Evolutionary conservation across 2,113 vertebrate genomes (phyloP), one percentile per base, ranked within the genome.

Genomic region (Chaetodon trifascialis): DNA sequence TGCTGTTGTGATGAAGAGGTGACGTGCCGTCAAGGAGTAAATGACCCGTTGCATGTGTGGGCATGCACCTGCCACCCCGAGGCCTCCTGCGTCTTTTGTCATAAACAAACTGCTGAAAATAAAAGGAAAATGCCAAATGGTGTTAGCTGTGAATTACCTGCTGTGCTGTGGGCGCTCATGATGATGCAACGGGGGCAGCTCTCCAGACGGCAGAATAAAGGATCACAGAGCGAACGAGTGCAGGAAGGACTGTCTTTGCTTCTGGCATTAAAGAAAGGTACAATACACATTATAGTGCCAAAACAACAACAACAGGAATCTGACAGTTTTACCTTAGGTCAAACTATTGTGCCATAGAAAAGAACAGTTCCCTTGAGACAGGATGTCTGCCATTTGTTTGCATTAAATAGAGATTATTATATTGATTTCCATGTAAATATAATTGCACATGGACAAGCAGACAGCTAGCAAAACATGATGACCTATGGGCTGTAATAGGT

Each of bases 21-120:
- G 59, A 51, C 51, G 52, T 47, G 8, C 30, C 2, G 0, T 25
- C 30, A 15, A 9, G 21, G 44, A 72, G 19, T 82, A 65, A 79
- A 80, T 79, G 75, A 85, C 42, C 72, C 25, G 0, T 16, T 38
- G 75, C 38, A 19, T 71, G 55, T 78, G 86, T 86, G 65, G 83
- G 83, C 40, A 47, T 52, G 74, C 46, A 34, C 73, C 69, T 74
- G 59, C 76, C 47, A 42, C 62, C 38, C 71, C 11, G 68, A 55
- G 65, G 72, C 52, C 63, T 82, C 30, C 77, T 84, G 80, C 73
- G 76, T 40, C 65, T 42, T 76, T 73, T 86, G 62, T 89, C 42
- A 79, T 44, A 73, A 85, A 88, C 73, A 87, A 76, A 76, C n/a
- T 52, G 63, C 65, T 62, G 66, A 80, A 82, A 86, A 76, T 69